Conservation (phyloP, 2,888 invertebrate species). For the Helicoverpa assulta region DNA sequence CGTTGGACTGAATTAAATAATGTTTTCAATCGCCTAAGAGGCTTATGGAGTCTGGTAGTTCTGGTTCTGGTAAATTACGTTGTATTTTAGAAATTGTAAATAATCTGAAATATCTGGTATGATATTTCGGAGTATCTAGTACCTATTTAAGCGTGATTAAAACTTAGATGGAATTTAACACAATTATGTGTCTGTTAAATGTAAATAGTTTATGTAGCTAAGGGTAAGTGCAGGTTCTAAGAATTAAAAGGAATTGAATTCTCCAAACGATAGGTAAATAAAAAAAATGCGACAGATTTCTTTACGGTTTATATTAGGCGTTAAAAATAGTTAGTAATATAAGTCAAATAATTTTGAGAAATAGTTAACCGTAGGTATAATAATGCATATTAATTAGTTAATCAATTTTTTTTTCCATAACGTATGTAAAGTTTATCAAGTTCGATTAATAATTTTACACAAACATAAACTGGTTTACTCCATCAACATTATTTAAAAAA, state of each 20-base stretch:
- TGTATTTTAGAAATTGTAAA: constrained; percentile 2
- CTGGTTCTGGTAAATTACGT: too few relatives aligned
- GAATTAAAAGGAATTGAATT: too few relatives aligned
- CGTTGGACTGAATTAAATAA: constrained; percentile 18
- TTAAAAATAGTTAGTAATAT: too few relatives aligned
- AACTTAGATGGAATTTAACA: background rate
- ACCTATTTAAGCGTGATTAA: background rate
- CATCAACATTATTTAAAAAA: constrained; percentile 42
- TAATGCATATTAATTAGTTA: too few relatives aligned
- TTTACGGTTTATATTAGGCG: too few relatives aligned
- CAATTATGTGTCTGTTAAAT: background rate
- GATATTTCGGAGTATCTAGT: background rate
- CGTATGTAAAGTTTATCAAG: constrained; percentile 45
- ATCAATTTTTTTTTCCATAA: constrained; percentile 16
- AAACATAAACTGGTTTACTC: constrained; percentile 44
- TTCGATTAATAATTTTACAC: constrained; percentile 3
- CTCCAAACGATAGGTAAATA: too few relatives aligned
- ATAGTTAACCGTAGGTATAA: too few relatives aligned
- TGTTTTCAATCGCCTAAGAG: constrained; percentile 1
- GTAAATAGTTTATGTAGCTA: background rate
- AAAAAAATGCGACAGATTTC: too few relatives aligned
- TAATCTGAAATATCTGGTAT: background rate
- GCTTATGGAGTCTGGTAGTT: background rate
- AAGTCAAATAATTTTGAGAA: too few relatives aligned
- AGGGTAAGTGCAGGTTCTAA: too few relatives aligned